phyloP scores from a whole-genome alignment of 2,797 vertebrate species.

The Smutsia gigantea region DNA sequence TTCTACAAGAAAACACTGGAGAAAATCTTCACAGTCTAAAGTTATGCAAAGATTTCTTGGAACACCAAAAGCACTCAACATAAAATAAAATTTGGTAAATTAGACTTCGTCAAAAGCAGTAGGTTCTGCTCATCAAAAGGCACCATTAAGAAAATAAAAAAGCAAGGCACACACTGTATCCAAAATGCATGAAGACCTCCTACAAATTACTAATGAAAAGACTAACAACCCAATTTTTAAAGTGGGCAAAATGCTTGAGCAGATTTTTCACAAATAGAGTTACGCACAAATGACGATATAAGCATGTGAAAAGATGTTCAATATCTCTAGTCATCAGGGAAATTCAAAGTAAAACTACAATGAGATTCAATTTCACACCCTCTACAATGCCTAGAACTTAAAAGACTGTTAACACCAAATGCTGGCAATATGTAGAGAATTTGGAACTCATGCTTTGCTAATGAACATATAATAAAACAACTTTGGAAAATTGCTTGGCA shows the following conservation, averaged over 20 bases:
- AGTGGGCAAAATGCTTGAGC: background rate
- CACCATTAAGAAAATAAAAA: slow-evolving; percentile 14
- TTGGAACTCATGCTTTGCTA: background rate
- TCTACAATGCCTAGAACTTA: background rate
- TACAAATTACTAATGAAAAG: background rate
- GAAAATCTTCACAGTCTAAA: background rate
- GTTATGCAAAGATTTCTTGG: background rate
- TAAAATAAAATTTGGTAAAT: background rate
- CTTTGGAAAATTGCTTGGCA: background rate
- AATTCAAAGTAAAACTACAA: background rate
- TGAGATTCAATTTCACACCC: background rate
- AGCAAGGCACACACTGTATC: background rate
- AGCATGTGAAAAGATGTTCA: background rate
- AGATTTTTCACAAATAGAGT: background rate
- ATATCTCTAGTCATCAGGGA: background rate
- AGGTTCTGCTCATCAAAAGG: background rate
- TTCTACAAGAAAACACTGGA: background rate
- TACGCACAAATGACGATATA: no score
- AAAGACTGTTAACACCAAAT: background rate
- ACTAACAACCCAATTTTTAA: background rate
- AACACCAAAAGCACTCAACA: background rate
- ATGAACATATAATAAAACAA: background rate
- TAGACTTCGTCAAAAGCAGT: background rate
- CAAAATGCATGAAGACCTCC: background rate
- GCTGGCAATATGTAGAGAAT: background rate